Evolutionary conservation across 2,888 invertebrate species (phyloP).

Genomic region (Dromius quadrimaculatus): DNA sequence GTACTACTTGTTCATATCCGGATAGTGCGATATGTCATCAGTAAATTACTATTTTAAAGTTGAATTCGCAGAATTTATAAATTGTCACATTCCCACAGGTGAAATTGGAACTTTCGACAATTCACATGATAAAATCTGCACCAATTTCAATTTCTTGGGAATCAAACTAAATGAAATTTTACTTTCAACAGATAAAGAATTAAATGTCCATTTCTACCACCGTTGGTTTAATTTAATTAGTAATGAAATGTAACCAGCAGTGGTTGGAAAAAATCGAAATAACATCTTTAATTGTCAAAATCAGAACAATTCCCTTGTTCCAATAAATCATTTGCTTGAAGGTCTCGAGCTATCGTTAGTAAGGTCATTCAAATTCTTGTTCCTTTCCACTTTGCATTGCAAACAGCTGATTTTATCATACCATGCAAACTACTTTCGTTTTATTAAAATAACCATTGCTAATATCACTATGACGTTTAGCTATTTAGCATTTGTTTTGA

Average conservation of each 20-base stretch:
- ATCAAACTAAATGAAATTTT: too few relatives aligned
- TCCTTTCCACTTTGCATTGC: conserved; percentile 6
- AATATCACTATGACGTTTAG: conserved; percentile 3
- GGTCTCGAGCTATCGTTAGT: conserved; percentile 18
- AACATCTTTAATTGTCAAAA: conserved; percentile 19
- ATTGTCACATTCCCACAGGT: not conserved
- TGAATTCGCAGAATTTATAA: not conserved
- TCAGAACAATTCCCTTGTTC: conserved; percentile 26
- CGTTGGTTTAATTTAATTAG: too few relatives aligned
- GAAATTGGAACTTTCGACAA: not conserved
- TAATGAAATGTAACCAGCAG: too few relatives aligned
- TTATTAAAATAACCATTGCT: conserved; percentile 26
- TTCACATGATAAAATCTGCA: too few relatives aligned
- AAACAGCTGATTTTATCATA: conserved; percentile 28
- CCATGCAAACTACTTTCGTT: conserved; percentile 32
- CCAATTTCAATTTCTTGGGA: too few relatives aligned
- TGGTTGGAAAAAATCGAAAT: too few relatives aligned
- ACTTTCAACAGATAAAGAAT: too few relatives aligned
- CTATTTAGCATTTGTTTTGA: conserved; percentile 4
- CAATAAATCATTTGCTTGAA: conserved; percentile 18
- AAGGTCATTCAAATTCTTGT: conserved; percentile 29
- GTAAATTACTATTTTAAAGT: not conserved
- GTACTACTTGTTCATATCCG: conserved; percentile 4
- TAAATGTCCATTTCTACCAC: too few relatives aligned
- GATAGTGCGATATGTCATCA: not conserved